Evolutionary conservation across 2,888 invertebrate genomes (phyloP), one percentile per base, ranked within the genome.

Genomic region (Drosophila borborema): DNA sequence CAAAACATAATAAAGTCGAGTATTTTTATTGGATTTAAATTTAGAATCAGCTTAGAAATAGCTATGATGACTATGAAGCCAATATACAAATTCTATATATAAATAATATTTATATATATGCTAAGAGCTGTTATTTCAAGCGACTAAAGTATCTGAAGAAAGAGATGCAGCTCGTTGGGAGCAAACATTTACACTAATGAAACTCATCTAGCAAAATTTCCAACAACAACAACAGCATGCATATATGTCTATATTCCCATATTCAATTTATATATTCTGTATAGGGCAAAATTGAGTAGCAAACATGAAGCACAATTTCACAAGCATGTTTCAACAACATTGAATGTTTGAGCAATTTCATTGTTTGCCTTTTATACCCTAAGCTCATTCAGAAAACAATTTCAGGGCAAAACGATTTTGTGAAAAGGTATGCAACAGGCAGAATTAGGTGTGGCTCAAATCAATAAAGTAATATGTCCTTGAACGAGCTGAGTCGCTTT

Each of bases 1-100:
- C 53, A 20, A 34, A 36, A 18, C 51, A 51, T 20, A 51, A 51
- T 34, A 36, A 51, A 51, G 16, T 20, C 34, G 18, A n/a, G 18
- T 20, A 51, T 51, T 36, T 36, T 36, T 36, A 51, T 51, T n/a
- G 2, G 49, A 34, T 34, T 18, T 6, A 51, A n/a, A 34, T 34
- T 31, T 51, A 34, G 46, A 48, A 48, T 28, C 7, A 16, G 16
- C 28, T 28, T 7, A 3, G 14, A 14, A 14, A 14, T 5, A 5
- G 5, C 4, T 10, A 18, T 34, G 49, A 49, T 31, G 49, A 49
- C n/a, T 1, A 6, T 14, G 2, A 6, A 14, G 38, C 14, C 16
- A 38, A 6, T 6, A 2, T 16, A 40, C 16, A 0, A 40, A 40
- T 2, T 40, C 16, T 40, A 16, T 16, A 40, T 20, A 12, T 45